Evolutionary conservation across 1,140 invertebrate species (phyloP).

Genomic region (Ips nitidus): DNA sequence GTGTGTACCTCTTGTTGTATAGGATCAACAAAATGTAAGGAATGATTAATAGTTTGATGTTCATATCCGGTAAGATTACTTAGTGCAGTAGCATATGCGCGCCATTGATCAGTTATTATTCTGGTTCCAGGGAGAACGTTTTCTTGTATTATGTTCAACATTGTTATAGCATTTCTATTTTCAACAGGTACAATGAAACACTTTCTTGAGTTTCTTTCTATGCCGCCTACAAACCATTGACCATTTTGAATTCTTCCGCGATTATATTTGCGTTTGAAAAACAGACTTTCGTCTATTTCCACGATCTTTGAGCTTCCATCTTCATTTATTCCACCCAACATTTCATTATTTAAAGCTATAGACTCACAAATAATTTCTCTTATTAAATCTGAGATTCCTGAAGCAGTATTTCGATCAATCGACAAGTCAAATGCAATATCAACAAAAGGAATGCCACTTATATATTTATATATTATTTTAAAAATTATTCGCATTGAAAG

Average conservation of each 20-base stretch:
- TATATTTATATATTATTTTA: no score
- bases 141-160: not conserved
- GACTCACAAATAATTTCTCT: no score
- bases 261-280: not conserved
- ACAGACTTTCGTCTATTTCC: not conserved
- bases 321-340: no score
- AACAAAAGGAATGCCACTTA: no score
- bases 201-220: not conserved
- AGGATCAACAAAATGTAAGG: not conserved
- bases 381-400: no score
- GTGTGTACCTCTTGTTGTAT: not conserved
- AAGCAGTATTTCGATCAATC: no score
- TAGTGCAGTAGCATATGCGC: not conserved
- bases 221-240: not conserved
- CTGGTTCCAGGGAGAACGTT: not conserved
- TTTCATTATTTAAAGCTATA: no score
- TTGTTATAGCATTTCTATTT: not conserved
- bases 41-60: not conserved
- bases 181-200: not conserved
- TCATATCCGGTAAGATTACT: not conserved
- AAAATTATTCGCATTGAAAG: no score
- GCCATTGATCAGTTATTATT: not conserved
- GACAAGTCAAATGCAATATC: no score
- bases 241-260: not conserved
- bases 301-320: no score